Evolutionary conservation across 2,888 invertebrate genomes (phyloP).

Genomic region (Eugnorisma glareosa): DNA sequence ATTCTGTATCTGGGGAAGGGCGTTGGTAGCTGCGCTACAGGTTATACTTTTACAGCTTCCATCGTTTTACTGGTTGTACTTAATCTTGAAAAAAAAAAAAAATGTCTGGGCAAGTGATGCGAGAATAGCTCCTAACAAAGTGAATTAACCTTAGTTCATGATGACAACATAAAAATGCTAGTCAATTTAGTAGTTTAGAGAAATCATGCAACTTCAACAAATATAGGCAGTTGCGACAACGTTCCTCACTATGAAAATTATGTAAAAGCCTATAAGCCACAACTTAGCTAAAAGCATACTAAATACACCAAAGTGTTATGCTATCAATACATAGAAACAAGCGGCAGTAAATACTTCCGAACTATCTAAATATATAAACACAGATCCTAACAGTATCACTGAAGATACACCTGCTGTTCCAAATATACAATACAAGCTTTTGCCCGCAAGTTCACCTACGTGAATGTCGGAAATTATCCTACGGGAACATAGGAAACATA

Average conservation of each 20-base stretch:
- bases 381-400: background rate
- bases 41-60: no score
- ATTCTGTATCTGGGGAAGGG: no score
- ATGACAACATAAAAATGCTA: background rate
- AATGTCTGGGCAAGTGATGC: background rate
- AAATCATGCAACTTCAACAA: background rate
- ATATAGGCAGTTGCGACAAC: background rate
- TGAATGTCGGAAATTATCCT: background rate
- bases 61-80: no score
- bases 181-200: background rate
- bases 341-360: constrained; percentile 3
- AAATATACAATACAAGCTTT: background rate
- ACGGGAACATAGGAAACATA: background rate
- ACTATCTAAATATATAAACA: constrained; percentile 5
- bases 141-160: no score
- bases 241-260: background rate
- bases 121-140: background rate
- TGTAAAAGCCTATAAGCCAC: background rate
- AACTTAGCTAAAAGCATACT: constrained; percentile 24
- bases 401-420: background rate
- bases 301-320: constrained; percentile 4
- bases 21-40: no score
- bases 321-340: background rate
- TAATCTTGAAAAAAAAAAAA: no score
- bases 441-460: background rate